A percentile compares a stretch with the other conserved stretches of the same genome.
Evolutionary conservation across 2,797 vertebrate species (phyloP).

Genomic region (Gobio occitaniae): DNA sequence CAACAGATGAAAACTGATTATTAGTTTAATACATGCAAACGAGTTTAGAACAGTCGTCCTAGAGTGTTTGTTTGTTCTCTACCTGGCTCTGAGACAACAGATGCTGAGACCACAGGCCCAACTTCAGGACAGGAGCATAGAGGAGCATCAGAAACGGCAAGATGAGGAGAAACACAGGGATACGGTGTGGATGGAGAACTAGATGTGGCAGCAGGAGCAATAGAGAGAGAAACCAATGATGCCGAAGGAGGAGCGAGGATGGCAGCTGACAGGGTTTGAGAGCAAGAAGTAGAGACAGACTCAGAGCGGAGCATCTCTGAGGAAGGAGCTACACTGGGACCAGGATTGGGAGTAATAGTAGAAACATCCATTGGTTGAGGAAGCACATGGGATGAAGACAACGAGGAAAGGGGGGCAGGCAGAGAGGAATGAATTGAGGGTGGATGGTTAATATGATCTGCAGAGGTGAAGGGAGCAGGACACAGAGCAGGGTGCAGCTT

Average conservation of each 20-base stretch:
- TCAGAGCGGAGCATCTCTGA: neutral
- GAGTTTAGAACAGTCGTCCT: conserved; percentile 7
- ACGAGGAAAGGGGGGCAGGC: conserved; percentile 14
- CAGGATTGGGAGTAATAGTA: conserved; percentile 28
- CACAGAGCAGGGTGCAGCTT: conserved; percentile 71
- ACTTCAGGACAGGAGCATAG: conserved; percentile 43
- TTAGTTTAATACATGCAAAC: conserved; percentile 30
- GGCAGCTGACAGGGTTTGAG: conserved; percentile 18
- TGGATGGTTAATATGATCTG: conserved; percentile 62
- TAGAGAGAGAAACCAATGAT: conserved; percentile 15
- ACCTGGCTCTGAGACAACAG: conserved; percentile 62
- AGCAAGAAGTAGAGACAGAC: neutral
- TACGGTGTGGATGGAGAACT: conserved; percentile 20
- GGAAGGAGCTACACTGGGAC: neutral
- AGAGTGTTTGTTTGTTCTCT: conserved; percentile 48
- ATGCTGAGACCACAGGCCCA: conserved; percentile 43
- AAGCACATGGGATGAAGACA: conserved; percentile 13
- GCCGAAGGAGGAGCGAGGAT: neutral
- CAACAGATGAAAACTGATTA: conserved; percentile 13
- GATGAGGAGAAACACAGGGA: conserved; percentile 37
- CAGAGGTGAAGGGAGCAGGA: conserved; percentile 53
- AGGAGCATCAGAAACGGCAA: conserved; percentile 33
- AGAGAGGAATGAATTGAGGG: conserved; percentile 37
- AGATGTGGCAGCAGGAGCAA: conserved; percentile 1
- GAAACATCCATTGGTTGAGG: neutral